Evolutionary conservation across 2,113 vertebrate genomes (phyloP), one percentile per base, ranked within the genome.

Genomic region (Electrona antarctica): DNA sequence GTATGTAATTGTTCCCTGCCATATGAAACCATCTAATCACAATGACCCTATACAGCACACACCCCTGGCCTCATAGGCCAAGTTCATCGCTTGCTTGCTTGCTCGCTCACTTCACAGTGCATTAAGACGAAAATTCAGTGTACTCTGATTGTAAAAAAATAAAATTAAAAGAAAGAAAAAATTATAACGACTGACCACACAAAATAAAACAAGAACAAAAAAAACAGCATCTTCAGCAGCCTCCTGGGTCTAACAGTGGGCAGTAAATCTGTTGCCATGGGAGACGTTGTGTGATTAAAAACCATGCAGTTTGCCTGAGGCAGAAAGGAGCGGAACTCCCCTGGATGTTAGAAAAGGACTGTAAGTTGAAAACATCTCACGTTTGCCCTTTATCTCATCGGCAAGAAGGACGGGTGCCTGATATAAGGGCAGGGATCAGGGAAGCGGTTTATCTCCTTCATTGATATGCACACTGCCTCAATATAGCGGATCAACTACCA

Each of bases 81-180:
- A 66, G 78, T 81, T 78, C 86, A 77, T 41, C 79, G 77, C 49
- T 41, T 41, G 33, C 29, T 33, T 33, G 29, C 33, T 41, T 41
- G 71, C 82, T 83, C 83, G 89, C 90, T 91, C 79, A 84, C 89
- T 93, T 93, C 93, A 93, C 93, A 94, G 93, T 94, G 93, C 92
- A 93, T 93, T 92, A 94, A 93, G 90, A 93, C 89, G 80, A 91
- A 88, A 90, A 90, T 93, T 92, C 93, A 94, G 93, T 93, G 93
- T 94, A 92, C 90, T 93, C 88, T 68, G 89, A 92, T 90, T 88
- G 73, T 80, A 82, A 89, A 90, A 86, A 89, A 88, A 71, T 81
- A 29, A 59, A 72, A 15, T 74, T 51, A 74, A 61, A 67, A 65
- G 77, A 71, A n/a, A 69, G 46, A 76, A 62, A 15, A 56, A 57